phyloP scores from a whole-genome alignment of 2,888 invertebrate species.

The Arctia plantaginis region DNA sequence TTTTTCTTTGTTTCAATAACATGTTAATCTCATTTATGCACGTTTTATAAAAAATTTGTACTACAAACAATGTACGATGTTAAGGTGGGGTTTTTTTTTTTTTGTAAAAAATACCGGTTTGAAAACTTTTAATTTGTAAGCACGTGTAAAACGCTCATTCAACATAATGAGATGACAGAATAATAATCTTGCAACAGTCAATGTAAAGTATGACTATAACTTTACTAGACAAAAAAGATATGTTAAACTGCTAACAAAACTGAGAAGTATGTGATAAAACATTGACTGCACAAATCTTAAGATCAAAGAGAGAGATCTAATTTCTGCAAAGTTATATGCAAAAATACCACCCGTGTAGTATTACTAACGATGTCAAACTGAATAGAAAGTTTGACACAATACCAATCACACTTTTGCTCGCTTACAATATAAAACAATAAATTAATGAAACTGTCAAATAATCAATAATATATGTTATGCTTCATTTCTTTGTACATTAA shows the following conservation, averaged over 20 bases:
- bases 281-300: not conserved
- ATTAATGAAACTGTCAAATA: not conserved
- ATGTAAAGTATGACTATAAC: not conserved
- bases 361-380: not conserved
- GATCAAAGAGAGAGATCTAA: not conserved
- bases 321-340: no score
- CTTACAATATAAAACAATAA: not conserved
- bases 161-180: conserved; percentile 1
- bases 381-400: not conserved
- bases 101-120: not conserved
- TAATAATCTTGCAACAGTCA: conserved; percentile 5
- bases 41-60: no score
- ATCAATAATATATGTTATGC: not conserved
- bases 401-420: no score
- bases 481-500: not conserved
- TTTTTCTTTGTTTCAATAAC: no score
- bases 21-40: no score
- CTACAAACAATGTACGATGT: no score
- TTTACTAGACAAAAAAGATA: conserved; percentile 5
- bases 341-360: not conserved
- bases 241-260: conserved; percentile 9
- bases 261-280: not conserved
- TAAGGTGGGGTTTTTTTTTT: no score
- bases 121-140: not conserved
- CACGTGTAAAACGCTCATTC: not conserved